Conservation (phyloP, 2,888 invertebrate genomes). For the Apodemia zela region DNA sequence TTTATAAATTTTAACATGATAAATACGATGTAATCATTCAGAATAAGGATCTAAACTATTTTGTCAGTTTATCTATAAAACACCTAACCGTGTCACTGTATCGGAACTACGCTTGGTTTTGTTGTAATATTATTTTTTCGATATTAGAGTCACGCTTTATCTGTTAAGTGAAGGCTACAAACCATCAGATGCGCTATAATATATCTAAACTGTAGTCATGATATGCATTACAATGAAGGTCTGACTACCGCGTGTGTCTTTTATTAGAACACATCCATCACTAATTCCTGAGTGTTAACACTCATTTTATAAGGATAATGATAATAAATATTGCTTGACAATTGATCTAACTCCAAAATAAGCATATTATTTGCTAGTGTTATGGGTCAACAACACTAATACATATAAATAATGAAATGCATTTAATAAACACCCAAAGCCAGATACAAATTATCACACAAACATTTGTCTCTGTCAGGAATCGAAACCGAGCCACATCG, state of each 20-base stretch:
- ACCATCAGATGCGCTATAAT: neutral
- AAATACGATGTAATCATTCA: constrained; percentile 3
- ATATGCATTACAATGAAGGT: neutral
- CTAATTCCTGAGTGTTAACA: neutral
- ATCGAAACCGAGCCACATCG: too few relatives aligned
- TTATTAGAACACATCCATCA: neutral
- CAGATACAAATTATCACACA: too few relatives aligned
- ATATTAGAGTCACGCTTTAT: neutral
- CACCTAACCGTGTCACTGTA: constrained; percentile 24
- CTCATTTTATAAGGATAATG: neutral
- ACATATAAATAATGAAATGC: too few relatives aligned
- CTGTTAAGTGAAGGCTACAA: neutral
- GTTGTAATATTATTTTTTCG: constrained; percentile 2
- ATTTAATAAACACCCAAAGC: too few relatives aligned
- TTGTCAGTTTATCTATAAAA: constrained; percentile 28
- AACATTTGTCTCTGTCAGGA: too few relatives aligned
- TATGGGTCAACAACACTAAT: too few relatives aligned
- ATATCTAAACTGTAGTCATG: neutral
- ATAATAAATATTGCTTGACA: too few relatives aligned
- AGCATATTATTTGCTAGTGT: too few relatives aligned
- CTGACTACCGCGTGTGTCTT: neutral
- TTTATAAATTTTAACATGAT: too few relatives aligned
- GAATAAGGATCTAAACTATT: constrained; percentile 27
- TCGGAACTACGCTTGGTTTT: constrained; percentile 19
- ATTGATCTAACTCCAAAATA: too few relatives aligned